Base-by-base conservation (phyloP, 2,888 invertebrate genomes). In the Cataglyphis rosenhaueri region DNA sequence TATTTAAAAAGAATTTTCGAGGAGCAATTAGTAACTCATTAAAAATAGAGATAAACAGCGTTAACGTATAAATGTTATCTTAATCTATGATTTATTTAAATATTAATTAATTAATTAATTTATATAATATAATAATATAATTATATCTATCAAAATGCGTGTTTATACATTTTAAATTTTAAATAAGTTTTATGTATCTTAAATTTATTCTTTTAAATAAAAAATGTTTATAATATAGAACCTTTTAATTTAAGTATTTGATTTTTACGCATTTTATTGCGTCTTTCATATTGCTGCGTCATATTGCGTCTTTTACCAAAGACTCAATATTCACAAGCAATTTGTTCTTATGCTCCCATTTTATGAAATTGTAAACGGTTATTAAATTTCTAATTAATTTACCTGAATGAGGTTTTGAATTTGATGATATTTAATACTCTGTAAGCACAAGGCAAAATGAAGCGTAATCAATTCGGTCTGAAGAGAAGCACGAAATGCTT, bases 331-430 rank as follows among this genome's bases (percentile, higher is more conserved):
- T 59, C 32, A 59, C 25, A 55, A 75, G 48, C 18, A 65, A 38
- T 55, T 70, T 52, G 9, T 70, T 76, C 25, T 38, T 41, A 41
- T 38, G 48, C 29, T 38, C 8, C 70, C 70, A 35, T 32, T 18
- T 48, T 18, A n/a, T 29, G 12, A 21, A 57, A 75, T 12, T 18
- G 73, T 25, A 21, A 73, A 59, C 12, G 59, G 59, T 79, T 8
- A 71, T 59, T 25, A 8, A 59, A 35, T 71, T 79, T 59, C 12
- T 41, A 71, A 70, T 76, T 70, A 70, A 78, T 71, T 71, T 18
- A 44, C n/a, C 4, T 38, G 70, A 55, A 35, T 25, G 29, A 5
- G 12, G 2, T 71, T 71, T 21, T 44, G 71, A 55, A n/a, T 59
- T 18, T 18, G 18, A 35, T 44, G 62, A 8, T 48, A 71, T 79